Evolutionary conservation across 2,888 invertebrate genomes (phyloP), one percentile per base, ranked within the genome.

Genomic region (Trichopria drosophilae): DNA sequence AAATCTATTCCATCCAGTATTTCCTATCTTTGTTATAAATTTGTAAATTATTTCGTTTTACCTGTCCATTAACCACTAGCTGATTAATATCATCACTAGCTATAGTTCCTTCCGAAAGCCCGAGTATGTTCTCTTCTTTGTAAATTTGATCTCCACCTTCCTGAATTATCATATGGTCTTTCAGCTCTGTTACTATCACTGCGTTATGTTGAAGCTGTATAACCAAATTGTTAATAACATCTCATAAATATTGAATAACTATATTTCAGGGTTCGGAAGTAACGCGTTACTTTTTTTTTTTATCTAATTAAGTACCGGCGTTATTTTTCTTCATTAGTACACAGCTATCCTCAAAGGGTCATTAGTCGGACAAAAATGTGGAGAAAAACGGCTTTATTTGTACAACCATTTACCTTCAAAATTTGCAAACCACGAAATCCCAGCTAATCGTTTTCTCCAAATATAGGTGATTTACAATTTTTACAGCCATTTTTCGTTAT

Each of bases 91-190:
- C 68, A 23, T 66, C 66, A 6, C 55, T 59, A 1, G 55, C 54
- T 7, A 62, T 62, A 7, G 57, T 60, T 36, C 55, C 57, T 15
- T 68, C 70, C 1, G 68, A 58, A 29, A 72, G 66, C 53, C 61
- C 67, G 32, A 73, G 47, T 34, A 70, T 66, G 45, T 61, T 64
- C 29, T 67, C 72, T 29, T 70, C 70, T n/a, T 65, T 60, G 42
- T 72, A 72, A 42, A 72, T 64, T 31, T 68, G 66, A 44, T 76
- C 71, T 3, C 76, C 74, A 9, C 58, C 65, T 36, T 66, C 63
- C 54, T 79, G 78, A 40, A 80, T 77, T 26, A 81, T 74, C 29
- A 81, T 78, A 53, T 80, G 80, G 42, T 79, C 75, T 57, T 79
- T 79, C 4, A 79, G 60, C 53, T 80, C 81, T 1, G 80, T 76